Evolutionary conservation across 2,888 invertebrate species (phyloP).

Genomic region (Machimus atricapillus): DNA sequence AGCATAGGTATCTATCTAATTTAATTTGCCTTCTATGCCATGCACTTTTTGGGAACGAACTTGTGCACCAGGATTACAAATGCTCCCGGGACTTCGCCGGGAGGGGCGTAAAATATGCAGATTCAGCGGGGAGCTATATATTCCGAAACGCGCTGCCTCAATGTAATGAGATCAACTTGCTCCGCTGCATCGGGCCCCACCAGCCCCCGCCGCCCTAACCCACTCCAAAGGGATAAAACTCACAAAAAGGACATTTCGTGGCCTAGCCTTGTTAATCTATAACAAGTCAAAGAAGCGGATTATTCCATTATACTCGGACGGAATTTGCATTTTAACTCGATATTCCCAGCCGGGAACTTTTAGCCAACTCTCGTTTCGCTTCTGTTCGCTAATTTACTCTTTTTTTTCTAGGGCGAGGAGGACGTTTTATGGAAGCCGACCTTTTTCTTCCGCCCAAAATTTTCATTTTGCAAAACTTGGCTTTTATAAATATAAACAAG

Average conservation of each 20-base stretch:
- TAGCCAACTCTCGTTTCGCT: not conserved
- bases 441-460: not conserved
- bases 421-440: not conserved
- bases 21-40: not conserved
- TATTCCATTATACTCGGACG: not conserved
- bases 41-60: not conserved
- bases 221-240: not conserved
- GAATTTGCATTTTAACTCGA: slow-evolving; percentile 12
- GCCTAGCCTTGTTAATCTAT: not conserved
- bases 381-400: not conserved
- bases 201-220: not conserved
- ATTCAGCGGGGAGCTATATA: not conserved
- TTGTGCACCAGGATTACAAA: not conserved
- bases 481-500: not conserved
- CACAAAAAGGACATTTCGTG: not conserved
- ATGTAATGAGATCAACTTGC: not conserved
- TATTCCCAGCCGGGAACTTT: not conserved
- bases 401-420: not conserved
- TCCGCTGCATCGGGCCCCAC: not conserved
- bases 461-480: not conserved
- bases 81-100: not conserved
- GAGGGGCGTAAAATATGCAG: not conserved
- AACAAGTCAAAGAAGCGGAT: slow-evolving; percentile 3
- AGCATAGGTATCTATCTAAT: not conserved
- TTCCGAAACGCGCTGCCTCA: not conserved